Conservation (phyloP, 2,797 vertebrate species). For the Oophaga sylvatica region DNA sequence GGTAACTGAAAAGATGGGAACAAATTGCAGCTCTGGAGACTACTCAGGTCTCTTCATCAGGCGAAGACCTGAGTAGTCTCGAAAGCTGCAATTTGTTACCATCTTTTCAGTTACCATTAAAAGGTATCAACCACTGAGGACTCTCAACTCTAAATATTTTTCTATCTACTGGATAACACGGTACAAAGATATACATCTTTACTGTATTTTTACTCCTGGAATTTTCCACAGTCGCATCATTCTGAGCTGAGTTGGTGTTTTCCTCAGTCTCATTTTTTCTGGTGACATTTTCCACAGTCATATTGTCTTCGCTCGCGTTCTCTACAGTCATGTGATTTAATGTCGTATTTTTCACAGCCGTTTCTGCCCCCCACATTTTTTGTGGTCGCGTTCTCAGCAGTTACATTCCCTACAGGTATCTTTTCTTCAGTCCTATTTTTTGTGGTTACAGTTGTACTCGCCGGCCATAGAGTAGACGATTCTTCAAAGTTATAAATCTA, state of each 20-base stretch:
- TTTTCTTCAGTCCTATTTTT: background rate
- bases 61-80: too few species aligned
- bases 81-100: too few species aligned
- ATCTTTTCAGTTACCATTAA: too few species aligned
- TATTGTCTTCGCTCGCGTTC: background rate
- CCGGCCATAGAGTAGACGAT: background rate
- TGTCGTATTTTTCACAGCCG: too few species aligned
- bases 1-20: too few species aligned
- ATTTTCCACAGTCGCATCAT: background rate
- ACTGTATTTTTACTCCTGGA: background rate
- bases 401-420: background rate
- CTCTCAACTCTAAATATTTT: too few species aligned
- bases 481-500: background rate
- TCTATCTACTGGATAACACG: too few species aligned
- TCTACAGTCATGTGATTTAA: background rate
- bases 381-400: background rate
- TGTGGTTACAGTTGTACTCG: background rate
- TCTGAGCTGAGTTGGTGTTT: background rate
- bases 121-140: too few species aligned
- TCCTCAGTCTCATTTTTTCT: background rate
- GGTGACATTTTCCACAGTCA: background rate
- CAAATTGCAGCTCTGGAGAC: too few species aligned
- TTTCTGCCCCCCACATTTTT: background rate
- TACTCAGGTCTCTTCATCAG: too few species aligned
- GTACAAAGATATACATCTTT: too few species aligned